Base-by-base conservation (phyloP, 2,797 vertebrate genomes). In the Macroramphosus scolopax region DNA sequence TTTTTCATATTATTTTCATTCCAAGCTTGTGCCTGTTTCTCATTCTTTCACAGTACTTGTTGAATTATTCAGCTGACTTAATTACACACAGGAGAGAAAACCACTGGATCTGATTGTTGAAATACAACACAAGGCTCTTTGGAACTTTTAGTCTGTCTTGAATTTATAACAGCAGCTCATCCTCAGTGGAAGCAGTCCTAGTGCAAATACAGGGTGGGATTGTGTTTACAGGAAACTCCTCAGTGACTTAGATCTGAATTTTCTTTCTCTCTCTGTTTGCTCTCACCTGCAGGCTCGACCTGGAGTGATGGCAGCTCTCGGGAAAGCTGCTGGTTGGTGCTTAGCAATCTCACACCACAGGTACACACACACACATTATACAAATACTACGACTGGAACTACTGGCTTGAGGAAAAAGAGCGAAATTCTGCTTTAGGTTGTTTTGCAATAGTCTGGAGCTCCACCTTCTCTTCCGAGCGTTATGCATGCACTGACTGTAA, bases 301-400 rank as follows among this genome's bases (percentile, higher is more conserved):
- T 99, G 96, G 96, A 97, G 95, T 80, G 96, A 97, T 39, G 92
- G 94, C 90, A 82, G 65, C 68, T 91, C 93, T 82, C 92, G 94
- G 80, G 93, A 93, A 83, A 97, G 94, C 88, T 95, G 95, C 78
- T 99, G 96, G 96, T 89, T 99, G 88, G 91, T 97, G 89, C 93
- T 98, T 85, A 94, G 95, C 74, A 99, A 99, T 92, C 95, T 98
- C 84, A 99, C 96, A 76, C 96, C 96, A 65, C 96, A 99, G 96
- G 96, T 98, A 91, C 17, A 45, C 9, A 37, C 16, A 42, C 9
- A 10, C 1, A 20, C 4, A 8, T 11, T 38, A 6, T 33, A 41
- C 8, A 38, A 30, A 43, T 40, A 16, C 6, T 48, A 14, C 24
- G 12, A 4, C 17, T 35, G 14, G 20, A 25, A 38, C 7, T 12